Percentiles rank a stretch among this genome's conserved stretches.
phyloP scores from a whole-genome alignment of 2,797 vertebrate species.

The Alca torda region DNA sequence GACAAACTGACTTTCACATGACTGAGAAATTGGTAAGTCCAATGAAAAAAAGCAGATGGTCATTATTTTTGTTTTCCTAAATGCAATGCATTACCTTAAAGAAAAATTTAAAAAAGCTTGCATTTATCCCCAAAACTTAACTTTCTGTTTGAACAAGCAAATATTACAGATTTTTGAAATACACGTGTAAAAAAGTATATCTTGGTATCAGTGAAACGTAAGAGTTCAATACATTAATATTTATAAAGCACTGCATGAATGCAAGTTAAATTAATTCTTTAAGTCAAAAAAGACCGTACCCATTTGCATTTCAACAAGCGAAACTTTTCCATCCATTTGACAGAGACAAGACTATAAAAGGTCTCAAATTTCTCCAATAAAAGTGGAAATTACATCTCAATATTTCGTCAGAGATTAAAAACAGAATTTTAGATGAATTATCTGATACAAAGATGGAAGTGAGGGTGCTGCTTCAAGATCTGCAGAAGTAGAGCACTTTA shows the following conservation, averaged over 20 bases:
- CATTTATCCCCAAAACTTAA: background rate
- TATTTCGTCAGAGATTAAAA: conserved; percentile 75
- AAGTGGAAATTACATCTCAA: conserved; percentile 72
- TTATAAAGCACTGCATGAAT: conserved; percentile 60
- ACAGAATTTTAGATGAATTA: conserved; percentile 76
- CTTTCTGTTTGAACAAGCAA: background rate
- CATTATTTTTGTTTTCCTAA: background rate
- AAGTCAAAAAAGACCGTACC: conserved; percentile 42
- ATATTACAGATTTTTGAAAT: background rate
- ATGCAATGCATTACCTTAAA: background rate
- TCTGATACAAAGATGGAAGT: conserved; percentile 76
- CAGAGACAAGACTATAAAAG: conserved; percentile 61
- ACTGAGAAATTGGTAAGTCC: background rate
- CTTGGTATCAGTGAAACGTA: background rate
- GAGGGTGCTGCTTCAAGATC: conserved; percentile 74
- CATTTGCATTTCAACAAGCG: conserved; percentile 67
- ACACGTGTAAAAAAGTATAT: background rate
- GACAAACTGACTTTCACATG: background rate
- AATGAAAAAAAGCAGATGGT: background rate
- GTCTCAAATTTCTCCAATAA: conserved; percentile 70
- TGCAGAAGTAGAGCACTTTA: conserved; percentile 81
- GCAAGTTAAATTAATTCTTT: conserved; percentile 58
- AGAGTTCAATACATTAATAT: conserved; percentile 62
- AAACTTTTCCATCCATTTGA: conserved; percentile 49
- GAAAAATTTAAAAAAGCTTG: background rate